These are phyloP conservation scores for Trematocara stigmaticum DNA, from an alignment of 2,113 vertebrate species.

Conservation along the genomic window DNA sequence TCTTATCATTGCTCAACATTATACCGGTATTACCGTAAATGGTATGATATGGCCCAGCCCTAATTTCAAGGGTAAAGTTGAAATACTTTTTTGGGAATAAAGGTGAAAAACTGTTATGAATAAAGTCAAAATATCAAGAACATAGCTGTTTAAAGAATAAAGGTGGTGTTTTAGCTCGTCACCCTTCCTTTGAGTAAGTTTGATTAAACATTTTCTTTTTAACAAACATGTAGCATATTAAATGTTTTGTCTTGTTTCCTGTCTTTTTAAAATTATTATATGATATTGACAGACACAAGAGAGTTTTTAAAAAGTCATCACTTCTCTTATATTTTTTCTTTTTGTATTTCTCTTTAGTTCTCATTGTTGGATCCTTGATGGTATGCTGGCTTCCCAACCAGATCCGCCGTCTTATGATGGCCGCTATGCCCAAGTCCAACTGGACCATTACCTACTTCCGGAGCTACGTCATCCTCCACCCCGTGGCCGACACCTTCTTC, in stretches of 20 bases:
- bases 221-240: neutral
- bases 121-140: neutral
- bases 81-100: neutral
- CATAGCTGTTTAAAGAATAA: rapidly evolving
- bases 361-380: slow-evolving; percentile 82
- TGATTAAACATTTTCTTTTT: neutral
- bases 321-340: neutral
- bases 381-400: slow-evolving; percentile 94
- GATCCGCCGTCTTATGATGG: slow-evolving; percentile 86
- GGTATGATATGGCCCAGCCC: neutral
- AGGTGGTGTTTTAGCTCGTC: neutral
- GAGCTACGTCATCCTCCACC: slow-evolving; percentile 79
- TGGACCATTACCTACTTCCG: slow-evolving; percentile 81
- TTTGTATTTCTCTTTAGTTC: slow-evolving; percentile 63
- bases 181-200: neutral
- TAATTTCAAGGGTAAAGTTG: neutral
- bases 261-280: neutral
- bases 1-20: neutral
- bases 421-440: slow-evolving; percentile 76
- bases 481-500: slow-evolving; percentile 86
- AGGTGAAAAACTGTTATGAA: neutral
- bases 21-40: neutral
- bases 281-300: rapidly evolving
- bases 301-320: neutral
- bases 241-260: neutral